Evolutionary conservation across 2,888 invertebrate genomes (phyloP), one percentile per base, ranked within the genome.

Genomic region (Xiphydria camelus): DNA sequence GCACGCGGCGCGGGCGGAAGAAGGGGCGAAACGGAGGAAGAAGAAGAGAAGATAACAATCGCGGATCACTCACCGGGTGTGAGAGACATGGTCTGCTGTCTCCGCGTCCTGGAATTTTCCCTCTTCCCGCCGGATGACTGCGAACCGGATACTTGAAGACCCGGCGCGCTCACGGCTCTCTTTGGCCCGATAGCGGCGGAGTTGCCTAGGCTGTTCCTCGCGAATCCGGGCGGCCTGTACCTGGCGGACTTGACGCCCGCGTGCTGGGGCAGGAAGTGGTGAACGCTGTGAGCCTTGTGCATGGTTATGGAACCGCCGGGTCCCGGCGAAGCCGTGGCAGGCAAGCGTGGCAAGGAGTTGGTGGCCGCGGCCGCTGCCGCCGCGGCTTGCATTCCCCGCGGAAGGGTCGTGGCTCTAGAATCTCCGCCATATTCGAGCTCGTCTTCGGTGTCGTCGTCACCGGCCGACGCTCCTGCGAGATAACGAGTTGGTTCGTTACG

Each of bases 151-250:
- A 83, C 85, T 56, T 89, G 89, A 23, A 91, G 78, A 0, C 89
- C 89, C 2, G 88, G 87, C 0, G 88, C 87, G 12, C 87, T 88
- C 5, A 86, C 84, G 0, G 89, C 86, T 21, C 90, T 79, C 57
- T 89, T 89, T 1, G 88, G 86, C 45, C 78, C 77, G n/a, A 69
- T 62, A 4, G 43, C 49, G 3, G 51, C 54, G 3, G 54, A 41
- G 41, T 56, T 54, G 31, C 58, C 59, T 12, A 66, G 63, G 48
- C 75, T 76, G 52, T 78, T 78, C 31, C 88, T 82, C 22, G 83
- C 82, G 76, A 88, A 88, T 1, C 89, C 91, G 0, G 92, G 91
- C 1, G 93, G 91, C 3, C 93, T 80, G 73, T 93, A 93, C 25
- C 93, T 80, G 29, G 92, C 92, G 39, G 91, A 92, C 70, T 92